Base-by-base conservation (phyloP, 1,140 invertebrate species). In the Drosophila dunni region DNA sequence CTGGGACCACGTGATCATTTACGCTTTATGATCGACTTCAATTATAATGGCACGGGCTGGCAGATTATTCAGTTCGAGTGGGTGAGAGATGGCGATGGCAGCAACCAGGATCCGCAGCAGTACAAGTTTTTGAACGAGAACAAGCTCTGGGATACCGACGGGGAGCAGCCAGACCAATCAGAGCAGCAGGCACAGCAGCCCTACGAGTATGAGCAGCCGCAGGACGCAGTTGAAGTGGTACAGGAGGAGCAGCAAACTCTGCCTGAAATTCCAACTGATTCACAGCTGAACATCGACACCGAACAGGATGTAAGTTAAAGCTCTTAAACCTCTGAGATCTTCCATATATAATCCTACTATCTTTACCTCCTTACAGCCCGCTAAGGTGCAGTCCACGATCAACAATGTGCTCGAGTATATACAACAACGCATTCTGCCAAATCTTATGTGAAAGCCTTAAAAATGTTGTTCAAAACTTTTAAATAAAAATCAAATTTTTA, bases 21-120 rank as follows among this genome's bases (percentile, higher is more conserved):
- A 10, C 90, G 90, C 24, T 91, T 91, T 17, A 83, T 91, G 82
- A 80, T 91, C 20, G 90, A 91, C 58, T 91, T 91, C 44, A 91
- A 91, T 50, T 91, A 72, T 42, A 91, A 91, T 29, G 83, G 83
- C 61, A 91, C 73, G 2, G 90, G 90, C 36, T 92, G 91, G 91
- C 81, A 91, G 54, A 81, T 91, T 0, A 79, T 92, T 1, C 77
- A 92, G 24, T 92, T 92, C 10, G 72, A 92, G 10, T 92, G 88
- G 88, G 56, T 91, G 0, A 74, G 84, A 0, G 90, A 91, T 44
- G 90, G 76, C 46, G 86, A 91, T 17, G 83, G 74, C 7, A 38
- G 50, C 0, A 50, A 56, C 45, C 53, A 50, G 45, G 81, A 86
- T 2, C 38, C 75, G 1, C 80, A 67, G 7, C 64, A 80, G 3